These are phyloP conservation scores for Parauchenoglanis punctatus DNA, from an alignment of 2,797 vertebrate genomes.

Conservation along the genomic window DNA sequence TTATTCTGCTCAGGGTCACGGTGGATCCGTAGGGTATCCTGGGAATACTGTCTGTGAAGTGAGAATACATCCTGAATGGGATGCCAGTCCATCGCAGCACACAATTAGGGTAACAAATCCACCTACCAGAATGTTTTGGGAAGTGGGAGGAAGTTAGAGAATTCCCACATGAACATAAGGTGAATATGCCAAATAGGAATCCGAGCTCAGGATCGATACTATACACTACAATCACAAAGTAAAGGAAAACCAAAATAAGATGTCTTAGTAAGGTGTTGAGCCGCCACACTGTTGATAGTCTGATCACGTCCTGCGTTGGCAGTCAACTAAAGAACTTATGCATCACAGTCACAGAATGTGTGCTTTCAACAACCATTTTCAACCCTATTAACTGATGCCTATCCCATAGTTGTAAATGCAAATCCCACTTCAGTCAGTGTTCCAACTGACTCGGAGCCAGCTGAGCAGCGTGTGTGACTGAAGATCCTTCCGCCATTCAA, in stretches of 20 bases:
- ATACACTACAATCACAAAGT: background rate
- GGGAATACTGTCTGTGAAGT: background rate
- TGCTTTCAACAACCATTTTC: background rate
- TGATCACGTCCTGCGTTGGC: background rate
- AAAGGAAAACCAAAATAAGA: background rate
- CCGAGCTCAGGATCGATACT: background rate
- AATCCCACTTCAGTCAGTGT: background rate
- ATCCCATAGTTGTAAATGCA: background rate
- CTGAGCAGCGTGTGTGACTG: too few species aligned
- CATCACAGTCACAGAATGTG: background rate
- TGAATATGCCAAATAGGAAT: background rate
- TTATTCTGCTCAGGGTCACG: background rate
- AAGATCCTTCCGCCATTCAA: background rate
- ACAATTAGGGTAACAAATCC: background rate
- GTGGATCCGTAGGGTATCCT: background rate
- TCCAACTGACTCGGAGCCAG: background rate
- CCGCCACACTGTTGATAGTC: background rate
- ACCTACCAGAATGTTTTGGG: background rate
- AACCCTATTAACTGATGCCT: background rate
- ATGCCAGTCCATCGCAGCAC: background rate
- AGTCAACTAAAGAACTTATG: background rate
- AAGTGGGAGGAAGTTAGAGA: background rate
- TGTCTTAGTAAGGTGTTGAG: background rate
- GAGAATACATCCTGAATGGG: background rate
- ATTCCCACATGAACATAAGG: background rate